Evolutionary conservation across 2,797 vertebrate genomes (phyloP), one percentile per base, ranked within the genome.

Genomic region (Enteromius anoplus): DNA sequence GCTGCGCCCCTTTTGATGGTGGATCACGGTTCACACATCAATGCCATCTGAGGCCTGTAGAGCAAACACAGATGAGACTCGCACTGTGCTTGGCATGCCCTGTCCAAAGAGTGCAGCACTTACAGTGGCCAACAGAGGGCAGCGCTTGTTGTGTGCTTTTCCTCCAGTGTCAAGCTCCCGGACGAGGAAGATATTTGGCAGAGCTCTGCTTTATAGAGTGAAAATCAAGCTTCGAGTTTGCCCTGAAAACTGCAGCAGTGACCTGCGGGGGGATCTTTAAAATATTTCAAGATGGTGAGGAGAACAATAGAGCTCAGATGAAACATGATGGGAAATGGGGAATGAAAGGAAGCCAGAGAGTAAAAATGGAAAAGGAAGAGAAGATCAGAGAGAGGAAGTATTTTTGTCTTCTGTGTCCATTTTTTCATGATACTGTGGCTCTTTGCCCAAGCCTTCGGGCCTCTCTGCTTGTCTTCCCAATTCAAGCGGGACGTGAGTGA

Each of bases 121-220:
- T 9, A 8, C 49, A 76, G 75, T 78, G 79, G 81, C 91, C 92
- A 92, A 88, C 82, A 93, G 93, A 91, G 91, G 93, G 91, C 93
- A 90, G 88, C 88, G 90, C 86, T 87, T 65, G 37, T 91, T 84
- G 86, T 65, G 86, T 79, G 84, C 84, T 89, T 77, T 40, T 23
- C 32, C 26, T 47, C 19, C 60, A 29, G 15, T 7, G 21, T 76
- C 53, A 80, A 55, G 51, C 66, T 81, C 71, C 71, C 17, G 37
- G 29, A 62, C 1, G 21, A 80, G 77, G 37, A 21, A 83, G 60
- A 70, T 80, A 34, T 83, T 81, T 85, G 86, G 66, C 81, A 84
- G 51, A 71, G 78, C 83, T 80, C 71, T 76, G 71, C 60, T 83
- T 80, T 78, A 85, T 85, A 49, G 65, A 82, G 49, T 72, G 66